phyloP scores from a whole-genome alignment of 2,888 invertebrate genomes.

The Sabatieria punctata region DNA sequence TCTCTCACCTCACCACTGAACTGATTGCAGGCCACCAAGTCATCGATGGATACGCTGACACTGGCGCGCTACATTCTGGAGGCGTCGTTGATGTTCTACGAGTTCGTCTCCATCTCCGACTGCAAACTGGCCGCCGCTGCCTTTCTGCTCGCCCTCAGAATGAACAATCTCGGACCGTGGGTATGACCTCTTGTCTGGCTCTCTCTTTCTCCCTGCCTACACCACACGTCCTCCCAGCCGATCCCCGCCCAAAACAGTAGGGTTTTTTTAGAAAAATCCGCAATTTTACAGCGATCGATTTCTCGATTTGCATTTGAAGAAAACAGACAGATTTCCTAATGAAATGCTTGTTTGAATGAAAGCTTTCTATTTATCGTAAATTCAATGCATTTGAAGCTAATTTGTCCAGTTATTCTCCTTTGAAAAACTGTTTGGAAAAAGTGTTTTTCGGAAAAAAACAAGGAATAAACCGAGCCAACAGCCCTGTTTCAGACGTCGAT shows the following conservation, averaged over 20 bases:
- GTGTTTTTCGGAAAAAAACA: not conserved
- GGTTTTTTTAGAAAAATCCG: no score
- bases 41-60: constrained; percentile 76
- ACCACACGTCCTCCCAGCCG: no score
- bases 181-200: no score
- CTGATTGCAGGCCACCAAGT: constrained; percentile 19
- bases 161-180: constrained; percentile 38
- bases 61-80: constrained; percentile 85
- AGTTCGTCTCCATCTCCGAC: constrained; percentile 56
- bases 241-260: no score
- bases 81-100: constrained; percentile 75
- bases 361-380: no score
- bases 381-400: no score
- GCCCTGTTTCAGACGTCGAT: constrained; percentile 14
- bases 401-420: not conserved
- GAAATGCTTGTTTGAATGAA: no score
- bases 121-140: constrained; percentile 77
- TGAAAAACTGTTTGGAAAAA: not conserved
- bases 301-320: no score
- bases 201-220: no score
- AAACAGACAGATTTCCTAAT: no score
- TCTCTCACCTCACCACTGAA: no score
- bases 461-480: not conserved
- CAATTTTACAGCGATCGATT: no score
- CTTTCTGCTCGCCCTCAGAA: constrained; percentile 64